Evolutionary conservation across 2,797 vertebrate species (phyloP).

Genomic region (Pipistrellus kuhlii): DNA sequence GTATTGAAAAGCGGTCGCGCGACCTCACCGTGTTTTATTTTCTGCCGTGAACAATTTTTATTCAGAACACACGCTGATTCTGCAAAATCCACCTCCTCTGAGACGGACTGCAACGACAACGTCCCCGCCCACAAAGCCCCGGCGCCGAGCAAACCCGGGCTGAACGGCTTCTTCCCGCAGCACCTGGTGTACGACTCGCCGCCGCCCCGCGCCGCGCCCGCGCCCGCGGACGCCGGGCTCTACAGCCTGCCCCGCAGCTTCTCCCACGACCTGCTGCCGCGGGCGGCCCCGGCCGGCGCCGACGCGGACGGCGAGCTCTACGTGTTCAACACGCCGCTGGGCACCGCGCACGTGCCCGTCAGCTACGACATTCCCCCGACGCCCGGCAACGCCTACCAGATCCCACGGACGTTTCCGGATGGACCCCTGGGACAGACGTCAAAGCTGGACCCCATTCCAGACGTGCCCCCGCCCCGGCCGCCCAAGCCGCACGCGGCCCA

Average conservation of each 20-base stretch:
- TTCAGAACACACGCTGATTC: constrained; percentile 92
- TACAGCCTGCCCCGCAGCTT: constrained; percentile 97
- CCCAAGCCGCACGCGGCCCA: constrained; percentile 92
- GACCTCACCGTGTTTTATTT: constrained; percentile 33
- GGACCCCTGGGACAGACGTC: constrained; percentile 87
- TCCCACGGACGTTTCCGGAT: constrained; percentile 93
- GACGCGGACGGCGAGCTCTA: constrained; percentile 93
- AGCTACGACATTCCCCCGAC: constrained; percentile 98
- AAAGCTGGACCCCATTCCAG: constrained; percentile 91
- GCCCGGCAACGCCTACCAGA: constrained; percentile 95
- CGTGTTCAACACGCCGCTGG: constrained; percentile 92
- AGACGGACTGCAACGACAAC: constrained; percentile 99
- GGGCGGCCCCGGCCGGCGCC: constrained; percentile 88
- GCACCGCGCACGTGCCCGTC: constrained; percentile 92
- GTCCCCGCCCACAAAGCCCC: constrained; percentile 94
- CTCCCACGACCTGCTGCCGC: constrained; percentile 96
- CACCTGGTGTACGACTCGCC: constrained; percentile 93
- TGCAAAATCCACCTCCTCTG: constrained; percentile 95
- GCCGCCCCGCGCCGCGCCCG: constrained; percentile 90
- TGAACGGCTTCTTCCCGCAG: constrained; percentile 95
- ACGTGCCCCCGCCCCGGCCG: constrained; percentile 95
- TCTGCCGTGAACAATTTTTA: constrained; percentile 61
- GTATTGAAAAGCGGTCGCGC: neutral
- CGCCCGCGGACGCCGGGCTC: constrained; percentile 91
- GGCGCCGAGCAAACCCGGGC: constrained; percentile 91